Evolutionary conservation across 1,140 invertebrate genomes (phyloP), one percentile per base, ranked within the genome.

Genomic region (Pentalonia nigronervosa): DNA sequence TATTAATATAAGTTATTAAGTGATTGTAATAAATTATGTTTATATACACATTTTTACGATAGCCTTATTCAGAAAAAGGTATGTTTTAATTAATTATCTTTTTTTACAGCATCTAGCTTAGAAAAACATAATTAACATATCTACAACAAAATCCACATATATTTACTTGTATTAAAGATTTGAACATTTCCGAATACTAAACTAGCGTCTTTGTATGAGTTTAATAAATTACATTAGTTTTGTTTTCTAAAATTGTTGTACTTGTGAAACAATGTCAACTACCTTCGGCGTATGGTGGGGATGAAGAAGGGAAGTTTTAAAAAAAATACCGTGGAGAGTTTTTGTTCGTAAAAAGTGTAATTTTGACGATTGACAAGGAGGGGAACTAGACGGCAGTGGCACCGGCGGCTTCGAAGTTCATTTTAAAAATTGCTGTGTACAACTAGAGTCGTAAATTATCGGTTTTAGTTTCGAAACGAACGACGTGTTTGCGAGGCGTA

Each of bases 341-440:
- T 56, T 89, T 9, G n/a, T 89, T 89, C 21, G 7, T 41, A n/a
- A 76, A 92, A 50, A 92, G 47, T 92, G 67, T 50, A 92, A 92
- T 83, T 83, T 92, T 92, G 91, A 92, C 76, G 45, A 83, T 50
- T 92, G 91, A 36, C 67, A 36, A 7, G 34, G 88, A 6, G 48
- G 34, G 88, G 34, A 23, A 25, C 25, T 34, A 45, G 45, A 87
- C 45, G 84, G 30, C 56, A 91, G 36, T 6, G 21, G 34, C 7
- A 21, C 56, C 14, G 60, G 9, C 30, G 45, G 47, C 48, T 56
- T 53, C 34, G 34, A 47, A 81, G 91, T 92, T 92, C 91, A 92
- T 92, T 92, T 92, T 83, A 83, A 92, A 92, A 92, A 92, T 92
- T 92, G 91, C 76, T 50, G 91, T 41, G 91, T 83, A 92, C 91